Conservation (phyloP, 2,113 vertebrate genomes). For the Neoarius graeffei region DNA sequence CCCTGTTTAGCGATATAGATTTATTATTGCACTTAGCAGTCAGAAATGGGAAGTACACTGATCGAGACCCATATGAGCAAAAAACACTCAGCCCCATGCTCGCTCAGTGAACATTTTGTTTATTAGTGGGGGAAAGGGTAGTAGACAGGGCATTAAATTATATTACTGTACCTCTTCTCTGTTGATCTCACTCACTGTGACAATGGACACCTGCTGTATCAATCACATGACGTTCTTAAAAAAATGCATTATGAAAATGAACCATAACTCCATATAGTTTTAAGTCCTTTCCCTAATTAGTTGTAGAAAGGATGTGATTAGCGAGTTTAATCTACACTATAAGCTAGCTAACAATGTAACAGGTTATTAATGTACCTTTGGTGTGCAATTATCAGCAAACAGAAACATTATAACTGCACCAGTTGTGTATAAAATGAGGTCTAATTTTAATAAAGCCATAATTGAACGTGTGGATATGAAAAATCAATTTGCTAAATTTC, state of each 20-base stretch:
- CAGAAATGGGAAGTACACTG: neutral
- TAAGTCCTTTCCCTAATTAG: neutral
- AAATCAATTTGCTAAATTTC: neutral
- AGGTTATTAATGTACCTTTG: neutral
- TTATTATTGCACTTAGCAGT: neutral
- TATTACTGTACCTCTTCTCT: no score
- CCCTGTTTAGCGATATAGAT: neutral
- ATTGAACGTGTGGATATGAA: neutral
- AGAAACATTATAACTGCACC: neutral
- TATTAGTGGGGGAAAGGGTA: no score
- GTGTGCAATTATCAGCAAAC: neutral
- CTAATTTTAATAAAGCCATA: neutral
- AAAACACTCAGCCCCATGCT: neutral
- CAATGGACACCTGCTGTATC: neutral
- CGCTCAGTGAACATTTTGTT: neutral
- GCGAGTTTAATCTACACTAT: neutral
- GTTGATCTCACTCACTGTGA: no score
- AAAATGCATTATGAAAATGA: neutral
- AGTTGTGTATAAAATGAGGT: neutral
- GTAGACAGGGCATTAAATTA: no score
- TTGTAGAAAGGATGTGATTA: neutral
- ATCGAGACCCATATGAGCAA: neutral
- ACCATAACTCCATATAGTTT: neutral
- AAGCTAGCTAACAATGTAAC: neutral
- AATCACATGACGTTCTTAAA: no score